Base-by-base conservation (phyloP, 2,797 vertebrate genomes). In the Gymnodraco acuticeps region DNA sequence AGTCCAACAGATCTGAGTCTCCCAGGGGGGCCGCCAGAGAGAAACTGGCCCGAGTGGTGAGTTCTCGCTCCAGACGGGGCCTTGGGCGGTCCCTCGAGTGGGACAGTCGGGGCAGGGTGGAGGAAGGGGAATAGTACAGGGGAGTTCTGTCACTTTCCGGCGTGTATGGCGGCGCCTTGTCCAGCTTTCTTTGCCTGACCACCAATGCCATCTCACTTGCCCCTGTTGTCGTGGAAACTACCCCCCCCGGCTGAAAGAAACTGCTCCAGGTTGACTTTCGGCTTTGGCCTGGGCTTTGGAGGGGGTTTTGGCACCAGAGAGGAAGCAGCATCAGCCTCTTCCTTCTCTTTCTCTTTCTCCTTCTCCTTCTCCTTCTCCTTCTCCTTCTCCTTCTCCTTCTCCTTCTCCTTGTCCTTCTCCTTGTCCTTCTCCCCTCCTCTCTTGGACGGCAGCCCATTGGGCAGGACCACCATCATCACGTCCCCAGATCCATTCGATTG, bases 381-480 rank as follows among this genome's bases (percentile, higher is more conserved):
- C 13, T 77, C 80, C 27, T 52, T 80, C 8, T 88, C 88, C 8
- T 63, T 63, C 1, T 47, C 20, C 23, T 27, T 27, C 23, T 27
- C 23, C 23, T 27, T 27, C 0, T 27, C 27, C 27, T 27, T 27
- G 19, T 90, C 85, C 46, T 84, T 91, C 2, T 90, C 88, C 81
- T 89, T 92, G 13, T 77, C 80, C 27, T 52, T 80, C 8, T 88
- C 88, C 8, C 62, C 89, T 62, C 88, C 91, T 75, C 87, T 87
- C 59, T 92, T 93, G n/a, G 92, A 89, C 1, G 95, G 69, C 82
- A 95, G 65, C 70, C 96, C 83, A 43, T 96, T 76, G 84, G 96
- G 92, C 65, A 96, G 81, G 3, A 94, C 93, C 78, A 96, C 95
- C 95, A 95, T 95, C 93, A 95, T 95, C 92, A 95, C 81, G 66